Base-by-base conservation (phyloP, 2,888 invertebrate species). In the Cerastoderma edule region DNA sequence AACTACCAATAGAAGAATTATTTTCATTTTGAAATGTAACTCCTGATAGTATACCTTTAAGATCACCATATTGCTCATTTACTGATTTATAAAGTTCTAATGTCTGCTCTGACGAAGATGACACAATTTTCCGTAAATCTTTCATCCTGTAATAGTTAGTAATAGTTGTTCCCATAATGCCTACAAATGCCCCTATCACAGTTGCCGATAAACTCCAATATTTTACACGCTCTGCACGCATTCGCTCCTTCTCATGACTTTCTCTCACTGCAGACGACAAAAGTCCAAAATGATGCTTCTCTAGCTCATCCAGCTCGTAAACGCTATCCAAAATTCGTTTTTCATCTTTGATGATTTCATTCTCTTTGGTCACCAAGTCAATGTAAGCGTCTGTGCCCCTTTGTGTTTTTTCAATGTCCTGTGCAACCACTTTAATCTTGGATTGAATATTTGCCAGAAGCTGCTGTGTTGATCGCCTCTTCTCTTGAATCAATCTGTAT, bases 151-250 rank as follows among this genome's bases (percentile, higher is more conserved):
- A 92, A 50, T 94, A 93, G 88, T 95, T 95, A 91, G 95, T 95
- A 44, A 95, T 93, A 0, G 95, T 94, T 0, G 95, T 95, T 22
- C 95, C 96, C 0, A 95, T 92, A 80, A 96, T 95, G 16, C 96
- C 96, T 4, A 94, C 89, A 10, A 92, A 83, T 1, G 94, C 94
- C 63, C 96, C 96, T 91, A 95, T 93, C 83, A 96, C 93, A 5
- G 96, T 96, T 6, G 95, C 96, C 53, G 95, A 95, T 70, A 96
- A 94, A 78, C 96, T 96, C 95, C 96, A 96, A 91, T 97, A 97
- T 92, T 97, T 97, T 73, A 96, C 96, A 72, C 96, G 94, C 91
- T 97, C 96, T 3, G 96, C 95, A 32, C 96, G 96, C 0, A 96
- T 95, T 46, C 97, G 93, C 91, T 97, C 97, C 71, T 96, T 94